A percentile compares a stretch with the other conserved stretches of the same genome.
phyloP scores from a whole-genome alignment of 2,113 vertebrate genomes.

The Nothoprocta pentlandii region DNA sequence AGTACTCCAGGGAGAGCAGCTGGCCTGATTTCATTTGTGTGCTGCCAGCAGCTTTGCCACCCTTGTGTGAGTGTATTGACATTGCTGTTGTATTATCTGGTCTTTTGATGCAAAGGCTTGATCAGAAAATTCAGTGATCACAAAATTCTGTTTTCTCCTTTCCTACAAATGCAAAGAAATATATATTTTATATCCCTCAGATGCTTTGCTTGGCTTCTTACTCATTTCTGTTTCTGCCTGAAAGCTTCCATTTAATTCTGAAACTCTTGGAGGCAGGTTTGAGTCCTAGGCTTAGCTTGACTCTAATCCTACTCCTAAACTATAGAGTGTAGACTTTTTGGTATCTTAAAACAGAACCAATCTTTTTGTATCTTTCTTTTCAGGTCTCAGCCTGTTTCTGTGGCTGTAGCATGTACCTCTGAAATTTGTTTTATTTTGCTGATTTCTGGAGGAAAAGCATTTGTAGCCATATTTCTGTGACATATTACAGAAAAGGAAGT shows the following conservation, averaged over 20 bases:
- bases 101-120: not conserved
- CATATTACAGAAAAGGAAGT: not conserved
- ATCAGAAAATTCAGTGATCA: not conserved
- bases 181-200: conserved; percentile 4
- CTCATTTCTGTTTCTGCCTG: conserved; percentile 32
- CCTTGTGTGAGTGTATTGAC: not conserved
- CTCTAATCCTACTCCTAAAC: not conserved
- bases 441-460: not conserved
- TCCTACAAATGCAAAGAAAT: not conserved
- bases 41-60: not conserved
- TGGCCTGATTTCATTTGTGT: conserved; percentile 36
- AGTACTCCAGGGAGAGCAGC: not conserved
- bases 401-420: not conserved
- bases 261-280: not conserved
- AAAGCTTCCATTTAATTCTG: not conserved
- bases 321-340: not conserved
- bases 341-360: not conserved
- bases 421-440: not conserved
- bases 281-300: not conserved
- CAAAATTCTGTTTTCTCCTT: not conserved
- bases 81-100: not conserved
- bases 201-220: conserved; percentile 39
- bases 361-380: not conserved
- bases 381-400: not conserved
- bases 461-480: not conserved